Percentiles rank a stretch among this genome's conserved stretches.
Conservation (phyloP, 2,113 vertebrate genomes). For the Callithrix jacchus region DNA sequence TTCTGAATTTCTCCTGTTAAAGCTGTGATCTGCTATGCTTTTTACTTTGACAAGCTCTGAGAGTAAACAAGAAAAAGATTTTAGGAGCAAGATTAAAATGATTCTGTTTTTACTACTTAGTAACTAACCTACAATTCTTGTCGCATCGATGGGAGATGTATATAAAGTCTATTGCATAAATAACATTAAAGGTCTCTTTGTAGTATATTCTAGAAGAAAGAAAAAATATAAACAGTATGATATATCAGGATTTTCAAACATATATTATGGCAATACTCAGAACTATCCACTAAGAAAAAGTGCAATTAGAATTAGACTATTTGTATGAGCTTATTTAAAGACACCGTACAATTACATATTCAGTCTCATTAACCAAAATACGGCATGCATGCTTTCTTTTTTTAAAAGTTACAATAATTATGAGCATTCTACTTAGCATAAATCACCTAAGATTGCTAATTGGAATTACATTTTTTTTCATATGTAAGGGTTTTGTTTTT, state of each 20-base stretch:
- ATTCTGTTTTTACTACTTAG: constrained; percentile 4
- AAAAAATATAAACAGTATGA: not conserved
- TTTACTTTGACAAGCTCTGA: not conserved
- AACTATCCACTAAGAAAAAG: constrained; percentile 15
- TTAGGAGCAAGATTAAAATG: not conserved
- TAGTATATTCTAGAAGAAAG: not conserved
- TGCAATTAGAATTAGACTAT: not conserved
- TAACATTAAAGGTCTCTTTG: not conserved
- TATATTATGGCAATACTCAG: not conserved
- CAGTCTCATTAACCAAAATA: constrained; percentile 40
- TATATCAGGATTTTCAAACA: not conserved
- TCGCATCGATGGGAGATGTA: not conserved
- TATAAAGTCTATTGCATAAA: not conserved
- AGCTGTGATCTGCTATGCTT: not conserved
- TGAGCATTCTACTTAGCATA: not conserved
- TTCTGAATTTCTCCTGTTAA: not conserved
- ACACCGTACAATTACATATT: not conserved
- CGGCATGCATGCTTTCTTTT: not conserved
- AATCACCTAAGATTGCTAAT: constrained; percentile 12
- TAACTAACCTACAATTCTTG: constrained; percentile 18
- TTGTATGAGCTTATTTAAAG: constrained; percentile 46
- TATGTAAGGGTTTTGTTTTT: constrained; percentile 1
- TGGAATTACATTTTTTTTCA: not conserved
- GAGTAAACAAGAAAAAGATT: not conserved
- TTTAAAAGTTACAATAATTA: constrained; percentile 19